phyloP scores from a whole-genome alignment of 1,140 invertebrate genomes.

The Ladona fulva region DNA sequence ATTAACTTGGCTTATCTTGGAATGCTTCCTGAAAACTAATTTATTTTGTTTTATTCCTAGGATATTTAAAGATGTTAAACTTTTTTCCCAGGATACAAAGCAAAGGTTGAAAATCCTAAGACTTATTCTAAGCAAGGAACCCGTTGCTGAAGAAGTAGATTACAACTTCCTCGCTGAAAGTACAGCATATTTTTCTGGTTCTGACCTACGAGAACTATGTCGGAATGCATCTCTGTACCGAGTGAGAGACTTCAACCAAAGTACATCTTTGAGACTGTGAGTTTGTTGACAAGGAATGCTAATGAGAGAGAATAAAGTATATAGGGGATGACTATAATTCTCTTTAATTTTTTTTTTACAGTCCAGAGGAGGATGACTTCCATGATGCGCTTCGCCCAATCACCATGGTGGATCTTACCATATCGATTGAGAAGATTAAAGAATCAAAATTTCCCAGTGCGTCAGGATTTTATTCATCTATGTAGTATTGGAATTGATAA shows the following conservation, averaged over 20 bases:
- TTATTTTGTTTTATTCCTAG: too few species aligned
- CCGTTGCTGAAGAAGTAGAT: conserved; percentile 61
- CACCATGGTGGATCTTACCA: conserved; percentile 59
- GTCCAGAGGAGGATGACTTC: conserved; percentile 33
- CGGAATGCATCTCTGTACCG: conserved; percentile 81
- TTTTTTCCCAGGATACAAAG: conserved; percentile 42
- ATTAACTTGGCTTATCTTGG: too few species aligned
- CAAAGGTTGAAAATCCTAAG: conserved; percentile 71
- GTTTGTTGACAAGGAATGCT: neutral
- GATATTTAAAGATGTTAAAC: neutral
- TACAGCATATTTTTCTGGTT: conserved; percentile 84
- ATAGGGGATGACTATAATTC: too few species aligned
- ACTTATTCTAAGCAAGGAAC: conserved; percentile 69
- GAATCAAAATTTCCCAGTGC: conserved; percentile 52
- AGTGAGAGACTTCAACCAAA: conserved; percentile 51
- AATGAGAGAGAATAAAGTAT: too few species aligned
- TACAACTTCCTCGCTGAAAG: conserved; percentile 56
- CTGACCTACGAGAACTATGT: conserved; percentile 86
- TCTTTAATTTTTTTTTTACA: neutral
- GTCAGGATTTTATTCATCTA: neutral
- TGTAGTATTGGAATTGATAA: too few species aligned
- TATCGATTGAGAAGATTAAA: conserved; percentile 58
- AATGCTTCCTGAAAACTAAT: too few species aligned
- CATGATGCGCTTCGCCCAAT: conserved; percentile 61
- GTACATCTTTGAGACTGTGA: neutral